Conservation (phyloP, 2,888 invertebrate genomes). For the Cistogaster globosa region DNA sequence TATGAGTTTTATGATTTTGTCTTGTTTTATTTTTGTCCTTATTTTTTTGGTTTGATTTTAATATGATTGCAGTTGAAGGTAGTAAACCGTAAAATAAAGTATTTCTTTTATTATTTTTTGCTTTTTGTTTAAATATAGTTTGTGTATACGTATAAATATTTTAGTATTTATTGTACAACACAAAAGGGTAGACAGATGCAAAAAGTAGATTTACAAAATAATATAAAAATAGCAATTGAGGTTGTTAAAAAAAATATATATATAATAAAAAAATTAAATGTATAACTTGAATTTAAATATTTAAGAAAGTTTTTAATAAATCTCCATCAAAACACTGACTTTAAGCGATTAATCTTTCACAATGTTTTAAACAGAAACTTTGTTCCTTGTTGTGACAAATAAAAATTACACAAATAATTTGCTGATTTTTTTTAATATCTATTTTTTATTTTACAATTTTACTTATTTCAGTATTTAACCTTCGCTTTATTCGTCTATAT, state of each 20-base stretch:
- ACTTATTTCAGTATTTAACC: too few relatives aligned
- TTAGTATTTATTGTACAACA: slow-evolving; percentile 58
- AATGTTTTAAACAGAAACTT: too few relatives aligned
- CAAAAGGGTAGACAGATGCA: slow-evolving; percentile 45
- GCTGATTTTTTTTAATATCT: too few relatives aligned
- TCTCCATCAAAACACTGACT: too few relatives aligned
- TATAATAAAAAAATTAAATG: neutral
- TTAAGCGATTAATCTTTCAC: too few relatives aligned
- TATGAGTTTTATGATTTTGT: slow-evolving; percentile 48
- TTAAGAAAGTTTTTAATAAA: too few relatives aligned
- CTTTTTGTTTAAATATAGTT: slow-evolving; percentile 18
- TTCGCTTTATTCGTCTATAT: too few relatives aligned
- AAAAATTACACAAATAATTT: too few relatives aligned
- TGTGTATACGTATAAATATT: slow-evolving; percentile 32
- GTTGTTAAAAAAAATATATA: neutral
- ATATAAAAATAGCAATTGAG: slow-evolving; percentile 6
- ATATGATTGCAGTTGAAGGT: slow-evolving; percentile 63
- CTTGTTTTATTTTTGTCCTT: neutral
- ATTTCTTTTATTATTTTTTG: neutral
- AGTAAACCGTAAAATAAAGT: slow-evolving; percentile 58
- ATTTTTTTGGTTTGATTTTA: slow-evolving; percentile 51
- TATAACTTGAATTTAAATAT: neutral
- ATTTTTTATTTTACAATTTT: too few relatives aligned
- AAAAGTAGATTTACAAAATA: slow-evolving; percentile 9
- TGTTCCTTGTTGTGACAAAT: too few relatives aligned